Percentiles rank a stretch among this genome's conserved stretches.
Conservation (phyloP, 2,113 vertebrate species). For the Tragelaphus scriptus region DNA sequence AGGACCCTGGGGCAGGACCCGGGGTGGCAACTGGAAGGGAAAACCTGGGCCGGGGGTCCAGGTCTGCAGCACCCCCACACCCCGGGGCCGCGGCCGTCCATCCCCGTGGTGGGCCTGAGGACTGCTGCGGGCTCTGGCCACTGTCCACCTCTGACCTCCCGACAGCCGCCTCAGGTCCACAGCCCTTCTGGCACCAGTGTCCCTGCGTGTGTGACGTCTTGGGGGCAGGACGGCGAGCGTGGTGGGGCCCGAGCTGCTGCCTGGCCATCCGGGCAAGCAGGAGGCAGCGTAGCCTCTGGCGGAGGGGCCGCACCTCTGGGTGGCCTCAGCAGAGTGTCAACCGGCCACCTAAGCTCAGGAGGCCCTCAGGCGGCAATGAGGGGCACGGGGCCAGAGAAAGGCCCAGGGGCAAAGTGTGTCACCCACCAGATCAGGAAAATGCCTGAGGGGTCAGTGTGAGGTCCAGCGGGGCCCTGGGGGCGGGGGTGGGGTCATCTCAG, state of each 20-base stretch:
- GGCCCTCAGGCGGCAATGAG: not conserved
- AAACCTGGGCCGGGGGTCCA: not conserved
- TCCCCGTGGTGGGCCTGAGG: not conserved
- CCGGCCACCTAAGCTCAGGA: not conserved
- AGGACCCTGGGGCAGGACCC: not conserved
- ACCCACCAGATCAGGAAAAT: not conserved
- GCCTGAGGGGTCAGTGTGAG: not conserved
- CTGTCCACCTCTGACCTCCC: not conserved
- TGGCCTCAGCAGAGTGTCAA: not conserved
- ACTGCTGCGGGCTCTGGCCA: not conserved
- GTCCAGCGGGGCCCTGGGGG: fast-evolving
- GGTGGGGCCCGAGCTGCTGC: not conserved
- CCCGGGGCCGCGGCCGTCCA: not conserved
- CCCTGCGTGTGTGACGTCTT: not conserved
- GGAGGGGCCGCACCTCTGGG: not conserved
- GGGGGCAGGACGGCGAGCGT: not conserved
- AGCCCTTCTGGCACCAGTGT: not conserved
- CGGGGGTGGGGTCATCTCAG: not conserved
- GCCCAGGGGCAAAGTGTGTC: not conserved
- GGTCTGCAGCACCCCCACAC: not conserved
- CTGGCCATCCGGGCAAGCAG: not conserved
- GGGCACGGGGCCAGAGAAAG: not conserved
- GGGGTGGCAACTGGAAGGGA: not conserved
- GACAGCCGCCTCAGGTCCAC: not conserved
- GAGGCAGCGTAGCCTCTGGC: not conserved